Conservation (phyloP, 2,113 vertebrate species). For the Talpa occidentalis region DNA sequence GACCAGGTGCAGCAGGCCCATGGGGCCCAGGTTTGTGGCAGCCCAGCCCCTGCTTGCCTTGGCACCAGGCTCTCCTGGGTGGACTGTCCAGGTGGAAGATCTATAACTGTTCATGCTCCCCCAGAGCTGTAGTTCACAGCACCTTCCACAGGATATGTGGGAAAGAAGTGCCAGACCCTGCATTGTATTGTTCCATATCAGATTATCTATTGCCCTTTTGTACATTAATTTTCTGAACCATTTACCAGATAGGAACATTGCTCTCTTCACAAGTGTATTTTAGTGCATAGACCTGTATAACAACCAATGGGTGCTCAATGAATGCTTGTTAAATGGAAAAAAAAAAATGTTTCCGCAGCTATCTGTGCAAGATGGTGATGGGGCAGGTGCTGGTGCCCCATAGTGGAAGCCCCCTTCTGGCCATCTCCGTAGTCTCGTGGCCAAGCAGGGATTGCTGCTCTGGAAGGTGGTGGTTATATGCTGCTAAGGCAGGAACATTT, state of each 20-base stretch:
- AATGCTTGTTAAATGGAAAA: neutral
- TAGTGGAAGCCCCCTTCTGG: conserved; percentile 90
- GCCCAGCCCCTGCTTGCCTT: neutral
- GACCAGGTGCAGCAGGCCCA: neutral
- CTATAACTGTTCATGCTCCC: neutral
- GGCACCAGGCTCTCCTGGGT: neutral
- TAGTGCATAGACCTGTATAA: neutral
- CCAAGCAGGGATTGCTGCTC: conserved; percentile 87
- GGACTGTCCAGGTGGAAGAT: neutral
- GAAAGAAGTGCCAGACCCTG: neutral
- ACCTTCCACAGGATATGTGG: neutral
- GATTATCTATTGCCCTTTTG: neutral
- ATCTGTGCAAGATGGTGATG: neutral
- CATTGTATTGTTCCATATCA: neutral
- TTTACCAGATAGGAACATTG: neutral
- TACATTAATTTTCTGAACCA: neutral
- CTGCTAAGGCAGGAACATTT: conserved; percentile 91
- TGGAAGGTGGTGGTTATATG: conserved; percentile 90
- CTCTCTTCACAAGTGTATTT: neutral
- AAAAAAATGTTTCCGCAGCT: neutral
- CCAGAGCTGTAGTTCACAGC: neutral
- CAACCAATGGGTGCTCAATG: neutral
- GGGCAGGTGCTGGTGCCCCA: conserved; percentile 89
- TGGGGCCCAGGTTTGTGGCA: neutral
- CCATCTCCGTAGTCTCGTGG: conserved; percentile 89